Evolutionary conservation across 2,888 invertebrate species (phyloP).

Genomic region (Drosophila antonietae): DNA sequence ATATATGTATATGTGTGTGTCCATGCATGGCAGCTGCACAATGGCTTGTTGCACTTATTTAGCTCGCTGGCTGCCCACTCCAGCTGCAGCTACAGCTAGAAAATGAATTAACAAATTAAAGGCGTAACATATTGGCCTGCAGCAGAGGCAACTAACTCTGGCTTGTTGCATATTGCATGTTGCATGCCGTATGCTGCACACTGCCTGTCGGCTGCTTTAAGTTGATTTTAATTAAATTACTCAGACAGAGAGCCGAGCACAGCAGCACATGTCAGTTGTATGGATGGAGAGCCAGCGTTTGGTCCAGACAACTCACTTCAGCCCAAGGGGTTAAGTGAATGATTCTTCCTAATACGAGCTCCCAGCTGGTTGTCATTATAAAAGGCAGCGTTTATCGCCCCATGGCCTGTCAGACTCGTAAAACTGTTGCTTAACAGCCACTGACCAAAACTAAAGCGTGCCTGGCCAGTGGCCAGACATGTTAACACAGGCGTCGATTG

Average conservation of each 20-base stretch:
- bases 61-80: constrained; percentile 10
- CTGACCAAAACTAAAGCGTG: neutral
- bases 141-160: constrained; percentile 36
- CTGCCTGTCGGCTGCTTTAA: constrained; percentile 52
- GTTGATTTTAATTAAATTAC: constrained; percentile 78
- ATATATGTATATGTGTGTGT: neutral
- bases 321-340: constrained; percentile 11
- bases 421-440: constrained; percentile 3
- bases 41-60: constrained; percentile 56
- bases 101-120: constrained; percentile 79
- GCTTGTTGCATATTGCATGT: constrained; percentile 42
- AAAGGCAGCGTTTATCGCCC: constrained; percentile 23
- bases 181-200: neutral
- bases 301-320: constrained; percentile 14
- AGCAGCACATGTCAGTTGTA: constrained; percentile 62
- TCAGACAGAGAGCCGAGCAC: constrained; percentile 17
- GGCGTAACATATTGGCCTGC: constrained; percentile 72
- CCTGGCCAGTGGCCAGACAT: neutral
- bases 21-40: constrained; percentile 43
- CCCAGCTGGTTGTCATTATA: constrained; percentile 13
- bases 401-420: neutral
- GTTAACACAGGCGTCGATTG: neutral
- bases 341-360: neutral
- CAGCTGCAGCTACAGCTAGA: constrained; percentile 44
- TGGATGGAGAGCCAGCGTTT: constrained; percentile 25